Base-by-base conservation (phyloP, 2,113 vertebrate species). In the Xenopus laevis region DNA sequence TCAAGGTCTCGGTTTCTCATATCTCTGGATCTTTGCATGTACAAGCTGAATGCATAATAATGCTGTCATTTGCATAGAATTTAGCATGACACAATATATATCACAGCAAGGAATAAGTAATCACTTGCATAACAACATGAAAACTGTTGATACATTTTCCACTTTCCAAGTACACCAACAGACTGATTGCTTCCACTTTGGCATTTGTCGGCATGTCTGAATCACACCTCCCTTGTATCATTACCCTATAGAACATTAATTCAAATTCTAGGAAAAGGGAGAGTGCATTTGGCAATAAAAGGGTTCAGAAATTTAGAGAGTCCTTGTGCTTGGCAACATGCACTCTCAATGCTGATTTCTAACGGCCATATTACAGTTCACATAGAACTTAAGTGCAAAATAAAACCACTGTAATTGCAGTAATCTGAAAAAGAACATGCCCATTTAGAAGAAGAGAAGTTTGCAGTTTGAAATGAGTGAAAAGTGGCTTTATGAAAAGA, bases 401-500 rank as follows among this genome's bases (percentile, higher is more conserved):
- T 58, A 73, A 73, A 72, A 64, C 71, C 40, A 23, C 47, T 40
- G 40, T 73, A 73, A 73, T 53, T 68, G 33, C 57, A 23, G 47
- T 44, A 23, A 12, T 20, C 46, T 8, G 30, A 59, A 17, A 15
- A 16, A n/a, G 53, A 66, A 73, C 63, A 30, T 73, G 10, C 50
- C 62, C 10, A 50, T 21, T 57, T 68, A 71, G 23, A 23, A 65
- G 60, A 61, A n/a, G 71, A 73, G 71, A 66, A 73, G 47, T 60
- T 66, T 74, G 80, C 15, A 21, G 17, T 65, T 79, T 71, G 47
- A 79, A 82, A 75, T 23, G 61, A 77, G 16, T 33, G 40, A 44
- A 71, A 77, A 71, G 45, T 72, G 65, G 53, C n/a, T 67, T 58
- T 63, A 12, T 70, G 52, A 58, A 63, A 20, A 71, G 45, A 71